Conservation (phyloP, 30 jellyfish, hydroid and myxozoan species). For the Turritopsis dohrnii region DNA sequence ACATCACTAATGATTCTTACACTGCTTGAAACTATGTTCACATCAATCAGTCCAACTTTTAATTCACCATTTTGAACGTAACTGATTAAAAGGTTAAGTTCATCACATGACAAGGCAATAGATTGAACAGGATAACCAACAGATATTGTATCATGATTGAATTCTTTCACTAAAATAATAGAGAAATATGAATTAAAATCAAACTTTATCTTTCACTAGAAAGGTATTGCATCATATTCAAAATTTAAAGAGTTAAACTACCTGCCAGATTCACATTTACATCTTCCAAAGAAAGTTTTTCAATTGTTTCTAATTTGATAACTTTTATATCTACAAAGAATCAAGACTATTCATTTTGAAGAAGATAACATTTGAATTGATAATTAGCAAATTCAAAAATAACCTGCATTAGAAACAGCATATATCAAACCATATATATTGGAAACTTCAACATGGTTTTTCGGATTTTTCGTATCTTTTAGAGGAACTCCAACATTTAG, state of each 20-base stretch:
- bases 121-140: conserved; percentile 43
- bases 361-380: not conserved
- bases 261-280: conserved; percentile 38
- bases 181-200: not conserved
- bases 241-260: not conserved
- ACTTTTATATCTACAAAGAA: conserved; percentile 41
- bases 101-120: conserved; percentile 69
- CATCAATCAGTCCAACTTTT: conserved; percentile 64
- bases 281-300: conserved; percentile 39
- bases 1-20: conserved; percentile 12
- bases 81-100: conserved; percentile 43
- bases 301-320: conserved; percentile 34
- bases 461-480: conserved; percentile 33
- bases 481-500: conserved; percentile 3
- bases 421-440: conserved; percentile 56
- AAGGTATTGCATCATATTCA: not conserved
- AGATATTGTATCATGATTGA: conserved; percentile 32
- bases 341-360: not conserved
- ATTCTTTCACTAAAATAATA: conserved; percentile 33
- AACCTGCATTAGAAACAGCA: conserved; percentile 69
- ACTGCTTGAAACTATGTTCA: conserved; percentile 29
- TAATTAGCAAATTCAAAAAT: not conserved
- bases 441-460: conserved; percentile 47
- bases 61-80: conserved; percentile 41
- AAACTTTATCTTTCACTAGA: not conserved